Conservation (phyloP, 2,797 vertebrate genomes). For the Gouania willdenowi region DNA sequence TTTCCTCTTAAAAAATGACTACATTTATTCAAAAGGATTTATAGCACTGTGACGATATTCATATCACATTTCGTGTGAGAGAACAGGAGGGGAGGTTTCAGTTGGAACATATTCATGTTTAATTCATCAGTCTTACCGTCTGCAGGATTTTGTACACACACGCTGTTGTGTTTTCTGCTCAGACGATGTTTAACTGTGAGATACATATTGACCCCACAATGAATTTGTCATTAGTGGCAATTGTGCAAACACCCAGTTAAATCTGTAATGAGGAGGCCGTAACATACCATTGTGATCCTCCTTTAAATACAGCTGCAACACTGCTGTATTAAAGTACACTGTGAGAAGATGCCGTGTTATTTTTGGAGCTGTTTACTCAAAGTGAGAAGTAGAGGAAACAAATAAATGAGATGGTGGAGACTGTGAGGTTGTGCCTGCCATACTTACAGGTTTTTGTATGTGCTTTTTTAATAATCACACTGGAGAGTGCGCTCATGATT, state of each 20-base stretch:
- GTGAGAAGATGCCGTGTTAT: constrained; percentile 1
- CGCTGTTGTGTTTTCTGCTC: constrained; percentile 12
- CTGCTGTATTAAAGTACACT: constrained; percentile 28
- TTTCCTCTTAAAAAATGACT: constrained; percentile 46
- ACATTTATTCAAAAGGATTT: constrained; percentile 55
- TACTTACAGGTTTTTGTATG: constrained; percentile 20
- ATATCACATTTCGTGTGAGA: constrained; percentile 47
- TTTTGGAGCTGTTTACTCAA: constrained; percentile 6
- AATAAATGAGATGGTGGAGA: constrained; percentile 18
- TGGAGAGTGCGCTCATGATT: constrained; percentile 18
- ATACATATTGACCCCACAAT: constrained; percentile 44
- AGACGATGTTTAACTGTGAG: constrained; percentile 30
- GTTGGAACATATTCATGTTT: constrained; percentile 36
- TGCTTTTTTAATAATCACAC: constrained; percentile 50
- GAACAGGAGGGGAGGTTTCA: constrained; percentile 24
- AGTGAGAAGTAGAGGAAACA: constrained; percentile 8
- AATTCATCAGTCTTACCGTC: constrained; percentile 31
- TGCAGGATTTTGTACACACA: constrained; percentile 23
- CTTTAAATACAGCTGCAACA: constrained; percentile 19
- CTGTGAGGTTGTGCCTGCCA: constrained; percentile 24
- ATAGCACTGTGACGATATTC: constrained; percentile 37
- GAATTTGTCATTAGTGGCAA: constrained; percentile 48
- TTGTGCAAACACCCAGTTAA: constrained; percentile 49
- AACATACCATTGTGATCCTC: constrained; percentile 33
- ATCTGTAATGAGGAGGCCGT: constrained; percentile 22